Evolutionary conservation across 2,113 vertebrate genomes (phyloP).

Genomic region (Artemisiospiza belli): DNA sequence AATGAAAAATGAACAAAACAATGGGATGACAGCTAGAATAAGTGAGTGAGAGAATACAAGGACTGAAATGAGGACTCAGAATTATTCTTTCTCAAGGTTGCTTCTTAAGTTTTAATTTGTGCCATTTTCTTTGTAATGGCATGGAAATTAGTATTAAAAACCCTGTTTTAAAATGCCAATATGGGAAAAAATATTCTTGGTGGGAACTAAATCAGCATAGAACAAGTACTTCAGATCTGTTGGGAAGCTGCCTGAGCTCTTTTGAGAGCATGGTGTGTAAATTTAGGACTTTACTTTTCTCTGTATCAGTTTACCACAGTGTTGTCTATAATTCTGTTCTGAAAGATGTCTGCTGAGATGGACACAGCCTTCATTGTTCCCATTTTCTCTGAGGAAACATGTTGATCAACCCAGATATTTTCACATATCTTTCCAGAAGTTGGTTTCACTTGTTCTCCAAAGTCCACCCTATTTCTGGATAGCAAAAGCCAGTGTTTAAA

Average conservation of each 20-base stretch:
- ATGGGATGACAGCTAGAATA: not conserved
- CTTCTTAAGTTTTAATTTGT: not conserved
- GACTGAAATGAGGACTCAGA: not conserved
- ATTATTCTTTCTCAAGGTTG: not conserved
- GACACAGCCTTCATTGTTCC: not conserved
- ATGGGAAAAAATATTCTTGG: not conserved
- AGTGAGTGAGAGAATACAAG: not conserved
- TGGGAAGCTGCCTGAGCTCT: not conserved
- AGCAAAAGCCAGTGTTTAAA: not conserved
- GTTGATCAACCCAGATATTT: not conserved
- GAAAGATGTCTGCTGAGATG: not conserved
- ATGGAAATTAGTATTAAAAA: not conserved
- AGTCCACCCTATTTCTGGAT: not conserved
- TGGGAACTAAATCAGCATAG: not conserved
- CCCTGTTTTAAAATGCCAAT: not conserved
- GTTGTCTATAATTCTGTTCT: not conserved
- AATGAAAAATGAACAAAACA: not conserved
- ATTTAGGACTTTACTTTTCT: not conserved
- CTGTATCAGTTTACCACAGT: not conserved
- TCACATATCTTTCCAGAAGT: accelerated
- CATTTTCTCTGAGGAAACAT: not conserved
- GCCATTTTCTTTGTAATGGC: not conserved
- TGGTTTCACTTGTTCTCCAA: not conserved
- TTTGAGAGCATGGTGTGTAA: not conserved
- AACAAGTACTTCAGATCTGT: not conserved